phyloP scores from a whole-genome alignment of 2,797 vertebrate species.

The Poeciliopsis paucimaculata region DNA sequence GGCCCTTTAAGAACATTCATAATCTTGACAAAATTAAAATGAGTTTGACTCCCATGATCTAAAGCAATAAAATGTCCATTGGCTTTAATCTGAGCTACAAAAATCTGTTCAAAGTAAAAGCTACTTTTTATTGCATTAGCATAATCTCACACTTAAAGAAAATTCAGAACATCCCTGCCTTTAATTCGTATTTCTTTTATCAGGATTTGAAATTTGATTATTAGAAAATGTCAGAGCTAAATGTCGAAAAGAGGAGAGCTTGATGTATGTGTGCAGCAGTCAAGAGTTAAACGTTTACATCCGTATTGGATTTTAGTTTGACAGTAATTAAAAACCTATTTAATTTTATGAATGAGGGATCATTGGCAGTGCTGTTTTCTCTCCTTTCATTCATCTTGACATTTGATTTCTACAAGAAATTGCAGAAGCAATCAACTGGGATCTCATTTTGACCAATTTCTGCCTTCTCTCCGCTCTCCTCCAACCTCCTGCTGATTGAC shows the following conservation, averaged over 20 bases:
- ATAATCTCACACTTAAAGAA: too few species aligned
- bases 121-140: too few species aligned
- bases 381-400: neutral
- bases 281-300: neutral
- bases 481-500: neutral
- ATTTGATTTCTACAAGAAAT: neutral
- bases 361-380: neutral
- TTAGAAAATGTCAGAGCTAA: neutral
- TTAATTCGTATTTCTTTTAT: neutral
- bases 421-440: neutral
- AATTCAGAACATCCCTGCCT: too few species aligned
- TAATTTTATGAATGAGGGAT: neutral
- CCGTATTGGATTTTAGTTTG: neutral
- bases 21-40: too few species aligned
- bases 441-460: neutral
- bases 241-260: too few species aligned
- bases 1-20: too few species aligned
- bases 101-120: too few species aligned
- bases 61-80: too few species aligned
- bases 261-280: neutral
- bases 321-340: neutral
- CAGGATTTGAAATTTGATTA: neutral
- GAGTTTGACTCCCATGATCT: too few species aligned
- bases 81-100: too few species aligned
- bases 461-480: too few species aligned